Percentiles rank a stretch among this genome's conserved stretches.
phyloP scores from a whole-genome alignment of 1,140 invertebrate species.

The Monomorium pharaonis region DNA sequence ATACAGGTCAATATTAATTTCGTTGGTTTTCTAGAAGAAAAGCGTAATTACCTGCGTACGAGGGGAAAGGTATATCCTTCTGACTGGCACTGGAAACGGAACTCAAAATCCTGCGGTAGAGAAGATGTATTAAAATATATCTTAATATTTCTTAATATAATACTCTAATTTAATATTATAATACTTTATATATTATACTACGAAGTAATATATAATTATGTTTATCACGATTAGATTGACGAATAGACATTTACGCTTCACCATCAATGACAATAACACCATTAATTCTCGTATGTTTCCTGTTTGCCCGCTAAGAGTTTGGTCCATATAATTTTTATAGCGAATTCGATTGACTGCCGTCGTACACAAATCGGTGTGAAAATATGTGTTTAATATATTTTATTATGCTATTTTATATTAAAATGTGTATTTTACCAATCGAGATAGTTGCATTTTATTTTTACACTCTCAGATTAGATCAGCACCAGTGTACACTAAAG shows the following conservation, averaged over 20 bases:
- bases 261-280: constrained; percentile 1
- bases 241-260: constrained; percentile 11
- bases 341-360: no score
- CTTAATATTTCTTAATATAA: neutral
- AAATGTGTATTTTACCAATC: no score
- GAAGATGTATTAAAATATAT: neutral
- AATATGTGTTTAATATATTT: no score
- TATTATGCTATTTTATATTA: no score
- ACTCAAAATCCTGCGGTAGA: neutral
- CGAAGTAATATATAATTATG: neutral
- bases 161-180: neutral
- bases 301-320: neutral
- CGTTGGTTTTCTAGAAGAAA: neutral
- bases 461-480: no score
- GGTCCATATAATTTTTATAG: no score
- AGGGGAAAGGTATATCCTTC: neutral
- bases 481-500: no score
- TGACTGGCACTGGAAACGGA: no score
- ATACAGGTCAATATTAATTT: constrained; percentile 2
- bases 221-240: constrained; percentile 17
- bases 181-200: no score
- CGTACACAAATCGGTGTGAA: no score
- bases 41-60: neutral
- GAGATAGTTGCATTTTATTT: no score
- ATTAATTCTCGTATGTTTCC: neutral